Base-by-base conservation (phyloP, 2,888 invertebrate species). In the Nemotelus nigrinus region DNA sequence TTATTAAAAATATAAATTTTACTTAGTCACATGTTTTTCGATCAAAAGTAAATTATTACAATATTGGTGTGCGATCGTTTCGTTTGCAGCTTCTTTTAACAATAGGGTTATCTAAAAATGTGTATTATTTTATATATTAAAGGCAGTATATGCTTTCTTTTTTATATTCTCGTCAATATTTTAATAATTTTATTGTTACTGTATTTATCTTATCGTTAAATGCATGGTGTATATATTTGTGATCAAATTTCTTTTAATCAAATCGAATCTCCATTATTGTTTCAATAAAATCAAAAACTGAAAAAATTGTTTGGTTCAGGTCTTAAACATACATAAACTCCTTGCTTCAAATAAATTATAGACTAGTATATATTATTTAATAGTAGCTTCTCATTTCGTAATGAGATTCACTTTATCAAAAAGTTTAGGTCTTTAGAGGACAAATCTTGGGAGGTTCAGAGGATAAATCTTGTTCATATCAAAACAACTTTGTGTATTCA, bases 1-100 rank as follows among this genome's bases (percentile, higher is more conserved):
- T 74, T 74, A 74, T 74, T 74, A 60, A 74, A 74, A 72, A 72
- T 72, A 68, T 41, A 68, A 68, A 53, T 50, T 63, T 43, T 53
- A 70, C 70, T 43, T 70, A 53, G 70, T 70, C 44, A 55, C 25
- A 55, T 68, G 43, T n/a, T 70, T 25, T 70, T 63, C 55, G 55
- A 70, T n/a, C 53, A n/a, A 70, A 70, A 70, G 55, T 70, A 47
- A 70, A 55, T 50, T 39, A 50, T 50, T 68, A 70, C 70, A 48
- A 74, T 43, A 63, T 70, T 55, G 53, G 70, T 70, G 70, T 55
- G 45, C 72, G 60, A 39, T 74, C 63, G 60, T 63, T 74, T 48
- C 39, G 74, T 74, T 43, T 68, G 48, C 43, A 6, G 58, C 41
- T 44, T 58, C 44, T 65, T 25, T 58, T 57, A 55, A 72, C 53